phyloP scores from a whole-genome alignment of 2,888 invertebrate genomes.

The Amphipoea lucens region DNA sequence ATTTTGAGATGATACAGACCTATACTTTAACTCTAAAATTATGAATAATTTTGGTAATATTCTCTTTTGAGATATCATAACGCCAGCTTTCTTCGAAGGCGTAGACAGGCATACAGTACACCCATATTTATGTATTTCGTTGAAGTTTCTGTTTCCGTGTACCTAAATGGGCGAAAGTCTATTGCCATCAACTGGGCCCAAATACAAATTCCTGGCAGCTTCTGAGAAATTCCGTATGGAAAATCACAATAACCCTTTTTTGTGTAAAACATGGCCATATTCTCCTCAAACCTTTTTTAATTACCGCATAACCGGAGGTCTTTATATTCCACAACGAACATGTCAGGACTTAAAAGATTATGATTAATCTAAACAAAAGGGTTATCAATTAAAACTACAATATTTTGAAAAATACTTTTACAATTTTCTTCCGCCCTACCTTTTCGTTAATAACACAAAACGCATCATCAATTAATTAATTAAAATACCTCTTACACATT shows the following conservation, averaged over 20 bases:
- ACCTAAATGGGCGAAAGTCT: rapidly evolving
- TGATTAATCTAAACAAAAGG: conserved; percentile 24
- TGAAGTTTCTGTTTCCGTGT: rapidly evolving
- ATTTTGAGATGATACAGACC: not conserved
- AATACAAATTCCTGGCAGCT: not conserved
- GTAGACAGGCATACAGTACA: not conserved
- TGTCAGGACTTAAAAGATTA: conserved; percentile 18
- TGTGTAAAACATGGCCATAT: not conserved
- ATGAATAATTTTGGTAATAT: not conserved
- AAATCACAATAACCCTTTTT: not conserved
- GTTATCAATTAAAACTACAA: not conserved
- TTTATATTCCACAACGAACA: conserved; percentile 1
- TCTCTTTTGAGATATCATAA: not conserved
- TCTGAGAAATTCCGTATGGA: not conserved
- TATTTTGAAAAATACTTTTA: not conserved
- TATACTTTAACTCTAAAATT: not conserved
- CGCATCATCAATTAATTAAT: conserved; percentile 67
- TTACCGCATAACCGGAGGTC: not conserved
- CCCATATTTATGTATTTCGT: not conserved
- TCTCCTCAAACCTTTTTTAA: conserved; percentile 4
- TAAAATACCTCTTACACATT: conserved; percentile 57
- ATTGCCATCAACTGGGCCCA: not conserved
- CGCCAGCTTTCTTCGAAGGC: not conserved
- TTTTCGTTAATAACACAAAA: conserved; percentile 38
- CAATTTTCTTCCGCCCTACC: not conserved